Percentiles rank a stretch among this genome's conserved stretches.
These are phyloP conservation scores for Noctilio leporinus DNA, from an alignment of 2,113 vertebrate genomes.

Conservation along the genomic window DNA sequence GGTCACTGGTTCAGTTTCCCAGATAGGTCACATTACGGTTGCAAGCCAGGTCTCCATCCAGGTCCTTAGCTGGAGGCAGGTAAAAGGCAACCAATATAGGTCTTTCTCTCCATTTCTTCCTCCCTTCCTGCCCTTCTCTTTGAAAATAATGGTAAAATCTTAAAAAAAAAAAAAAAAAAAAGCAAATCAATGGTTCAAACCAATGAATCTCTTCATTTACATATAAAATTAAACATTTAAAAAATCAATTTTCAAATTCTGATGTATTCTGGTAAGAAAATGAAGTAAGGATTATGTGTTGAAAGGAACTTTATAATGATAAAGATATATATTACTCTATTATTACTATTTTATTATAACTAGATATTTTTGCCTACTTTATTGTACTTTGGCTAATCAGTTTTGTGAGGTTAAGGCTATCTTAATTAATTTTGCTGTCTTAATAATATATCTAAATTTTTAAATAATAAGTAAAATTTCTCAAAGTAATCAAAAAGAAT, in stretches of 20 bases:
- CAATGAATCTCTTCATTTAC: no score
- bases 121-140: no score
- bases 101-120: no score
- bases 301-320: not conserved
- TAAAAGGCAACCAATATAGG: no score
- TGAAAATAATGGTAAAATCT: no score
- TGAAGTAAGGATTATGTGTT: not conserved
- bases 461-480: not conserved
- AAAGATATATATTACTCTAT: not conserved
- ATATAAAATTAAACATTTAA: no score
- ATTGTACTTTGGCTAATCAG: not conserved
- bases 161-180: no score
- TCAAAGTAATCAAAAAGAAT: not conserved
- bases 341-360: not conserved
- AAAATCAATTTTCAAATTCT: conserved; percentile 5
- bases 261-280: not conserved
- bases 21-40: no score
- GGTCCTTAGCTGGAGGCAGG: no score
- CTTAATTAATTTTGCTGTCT: not conserved
- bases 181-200: no score
- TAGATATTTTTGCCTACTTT: not conserved
- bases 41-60: no score
- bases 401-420: not conserved
- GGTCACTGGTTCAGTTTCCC: no score
- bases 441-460: not conserved